Evolutionary conservation across 2,113 vertebrate species (phyloP), one percentile per base, ranked within the genome.

Genomic region (Syngnathus typhle): DNA sequence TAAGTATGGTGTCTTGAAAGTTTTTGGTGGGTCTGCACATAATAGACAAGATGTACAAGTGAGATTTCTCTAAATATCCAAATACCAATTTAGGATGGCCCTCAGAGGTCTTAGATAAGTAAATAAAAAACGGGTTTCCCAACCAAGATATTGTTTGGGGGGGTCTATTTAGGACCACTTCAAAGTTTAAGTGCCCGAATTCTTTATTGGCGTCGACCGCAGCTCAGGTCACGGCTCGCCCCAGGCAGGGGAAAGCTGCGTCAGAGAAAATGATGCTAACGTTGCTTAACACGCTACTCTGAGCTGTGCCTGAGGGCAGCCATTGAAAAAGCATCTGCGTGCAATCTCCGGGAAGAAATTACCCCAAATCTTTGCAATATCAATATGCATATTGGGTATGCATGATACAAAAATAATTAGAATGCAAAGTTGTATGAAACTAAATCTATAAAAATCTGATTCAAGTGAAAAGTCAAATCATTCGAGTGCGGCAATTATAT

Each of bases 261-360:
- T 21, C 58, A 46, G 11, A 27, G 10, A 52, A 66, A 15, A 38
- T 19, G 7, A 7, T 21, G 38, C 39, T 27, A 60, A 52, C 23
- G 58, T 76, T 82, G 71, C 79, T 73, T 65, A 84, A 68, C 44
- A 16, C 4, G 13, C 72, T 56, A 67, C 64, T 73, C 10, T 23
- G 16, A 21, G 44, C 41, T 18, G 4, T 36, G 78, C 77, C 71
- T 0, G 0, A 13, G 62, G 73, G 64, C 7, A 61, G 56, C 5
- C 44, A 47, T 19, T 46, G 41, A 58, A 5, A 15, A 13, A 49
- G 36, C 9, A 36, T 6, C 41, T 27, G 12, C 13, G n/a, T 36
- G 55, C 55, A 13, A 13, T 32, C 1, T 36, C 6, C 1, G 27
- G 36, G 19, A 61, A 38, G 38, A n/a, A 61, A 41, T 13, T 41